Percentiles rank a stretch among this genome's conserved stretches.
Conservation (phyloP, 2,797 vertebrate genomes). For the Sebastes wilsoni region DNA sequence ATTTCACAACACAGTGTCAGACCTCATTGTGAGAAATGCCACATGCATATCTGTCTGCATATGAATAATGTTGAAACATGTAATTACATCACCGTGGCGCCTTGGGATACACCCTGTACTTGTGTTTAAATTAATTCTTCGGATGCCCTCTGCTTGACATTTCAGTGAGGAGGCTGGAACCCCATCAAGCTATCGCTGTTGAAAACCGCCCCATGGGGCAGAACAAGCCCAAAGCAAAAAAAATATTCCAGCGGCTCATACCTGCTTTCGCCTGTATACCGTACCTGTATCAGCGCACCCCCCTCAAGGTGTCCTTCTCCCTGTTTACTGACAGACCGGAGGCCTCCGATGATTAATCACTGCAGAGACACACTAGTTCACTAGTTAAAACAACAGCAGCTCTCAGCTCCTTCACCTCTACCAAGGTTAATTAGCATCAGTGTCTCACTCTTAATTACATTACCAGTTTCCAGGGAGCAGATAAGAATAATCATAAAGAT, state of each 20-base stretch:
- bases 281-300: constrained; percentile 35
- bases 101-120: constrained; percentile 60
- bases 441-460: constrained; percentile 70
- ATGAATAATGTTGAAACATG: constrained; percentile 81
- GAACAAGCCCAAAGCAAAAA: constrained; percentile 45
- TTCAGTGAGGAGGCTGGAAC: constrained; percentile 70
- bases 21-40: constrained; percentile 42
- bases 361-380: constrained; percentile 61
- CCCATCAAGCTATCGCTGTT: constrained; percentile 59
- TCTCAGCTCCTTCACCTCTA: constrained; percentile 71
- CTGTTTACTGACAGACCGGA: constrained; percentile 58
- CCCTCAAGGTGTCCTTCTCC: constrained; percentile 75
- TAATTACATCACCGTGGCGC: constrained; percentile 70
- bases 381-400: constrained; percentile 71
- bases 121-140: constrained; percentile 75
- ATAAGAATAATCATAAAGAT: constrained; percentile 67
- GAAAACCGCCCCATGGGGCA: constrained; percentile 50
- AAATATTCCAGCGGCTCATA: constrained; percentile 24
- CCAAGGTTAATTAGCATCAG: constrained; percentile 77
- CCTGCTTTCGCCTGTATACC: constrained; percentile 35
- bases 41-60: constrained; percentile 47
- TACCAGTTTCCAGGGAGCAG: constrained; percentile 48
- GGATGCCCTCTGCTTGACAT: constrained; percentile 76
- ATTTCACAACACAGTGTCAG: background rate
- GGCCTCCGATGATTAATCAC: constrained; percentile 73